Evolutionary conservation across 2,888 invertebrate species (phyloP), one percentile per base, ranked within the genome.

Genomic region (Synergus laeviventris): DNA sequence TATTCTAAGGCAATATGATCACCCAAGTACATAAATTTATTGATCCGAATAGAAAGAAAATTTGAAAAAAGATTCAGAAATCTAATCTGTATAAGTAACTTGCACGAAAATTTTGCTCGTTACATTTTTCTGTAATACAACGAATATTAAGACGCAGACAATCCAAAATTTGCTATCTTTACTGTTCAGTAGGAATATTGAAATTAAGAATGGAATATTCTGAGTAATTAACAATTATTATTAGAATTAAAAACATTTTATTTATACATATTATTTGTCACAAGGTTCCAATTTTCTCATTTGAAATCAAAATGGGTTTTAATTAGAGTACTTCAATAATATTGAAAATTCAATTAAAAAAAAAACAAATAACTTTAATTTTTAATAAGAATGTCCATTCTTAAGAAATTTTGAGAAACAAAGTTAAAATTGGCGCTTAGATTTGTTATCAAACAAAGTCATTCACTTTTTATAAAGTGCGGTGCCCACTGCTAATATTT

Each of bases 381-480:
- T 56, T 4, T 21, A 18, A 59, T 5, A 59, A 21, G n/a, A 31
- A 36, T 49, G 18, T 70, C 49, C n/a, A 31, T 49, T 70, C 49
- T 31, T 16, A 24, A 70, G 38, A 62, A 8, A 3, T 36, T 49
- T 36, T 31, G n/a, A 36, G 36, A 49, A 49, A 9, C 11, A 49
- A 31, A 24, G 4, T 49, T 7, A 1, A 54, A 24, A 70, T 70
- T 49, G 36, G 49, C 70, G 31, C 5, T n/a, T 11, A 31, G 5
- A 49, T 70, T 31, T 1, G 36, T 70, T 70, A 36, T 49, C 8
- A 39, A 42, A 64, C 3, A 31, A 70, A 36, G 24, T 82, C 81
- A 77, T 86, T 87, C 86, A 87, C 82, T 88, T 88, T 88, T 70
- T 87, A 83, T 86, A 86, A 86, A 84, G 84, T 83, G 79, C 81